Evolutionary conservation across 2,113 vertebrate genomes (phyloP), one percentile per base, ranked within the genome.

Genomic region (Glaucidium brasilianum): DNA sequence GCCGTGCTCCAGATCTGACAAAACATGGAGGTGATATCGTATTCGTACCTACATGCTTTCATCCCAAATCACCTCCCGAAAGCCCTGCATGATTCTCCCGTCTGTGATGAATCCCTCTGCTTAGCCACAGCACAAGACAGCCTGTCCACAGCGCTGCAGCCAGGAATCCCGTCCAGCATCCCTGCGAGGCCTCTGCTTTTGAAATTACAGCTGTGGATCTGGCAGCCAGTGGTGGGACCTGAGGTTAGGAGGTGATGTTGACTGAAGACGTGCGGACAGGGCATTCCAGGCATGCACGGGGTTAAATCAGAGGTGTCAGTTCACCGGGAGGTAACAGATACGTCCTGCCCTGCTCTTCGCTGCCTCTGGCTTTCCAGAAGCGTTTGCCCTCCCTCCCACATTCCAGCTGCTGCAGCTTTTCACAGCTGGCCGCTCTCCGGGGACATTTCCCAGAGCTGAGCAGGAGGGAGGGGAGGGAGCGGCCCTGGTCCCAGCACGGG

Each of bases 401-500:
- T 97, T 97, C 96, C 97, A 97, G 96, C 97, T 97, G 97, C 96
- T 96, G 96, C 93, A 94, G 96, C 97, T 97, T 97, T 97, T 94
- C 96, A 93, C 97, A 97, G 93, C 95, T 97, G 96, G 96, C 90
- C 4, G 20, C 66, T 96, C 96, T 94, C 91, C 10, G 85, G 97
- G 96, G 97, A 97, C 93, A 63, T 95, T 97, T 97, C 96, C 96
- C 97, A 97, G 96, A 96, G 96, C 96, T 19, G 85, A 85, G 89
- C 56, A 16, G 82, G 52, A 47, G 35, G 76, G 72, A 94, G 78
- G 77, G 94, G 63, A 89, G 58, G 47, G 60, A 90, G 49, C 20
- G 8, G 77, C 53, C 1, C 0, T 4, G 85, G 52, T 79, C 91
- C 83, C 83, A 37, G 45, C 45, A 4, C 3, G 5, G 37, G 43